phyloP scores from a whole-genome alignment of 1,140 invertebrate genomes.

The Harpegnathos saltator region DNA sequence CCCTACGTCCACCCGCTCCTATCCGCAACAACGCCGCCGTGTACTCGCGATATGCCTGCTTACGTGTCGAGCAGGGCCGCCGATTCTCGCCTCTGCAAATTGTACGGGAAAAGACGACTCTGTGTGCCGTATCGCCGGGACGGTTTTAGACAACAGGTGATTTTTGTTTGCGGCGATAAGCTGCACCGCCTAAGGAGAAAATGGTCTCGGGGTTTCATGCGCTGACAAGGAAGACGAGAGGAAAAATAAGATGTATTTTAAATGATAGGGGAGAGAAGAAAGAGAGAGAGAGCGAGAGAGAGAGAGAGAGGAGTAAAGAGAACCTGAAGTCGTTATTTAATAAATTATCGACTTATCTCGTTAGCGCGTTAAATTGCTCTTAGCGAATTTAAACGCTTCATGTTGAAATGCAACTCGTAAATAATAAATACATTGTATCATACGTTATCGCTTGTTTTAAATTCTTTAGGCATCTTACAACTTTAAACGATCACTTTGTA shows the following conservation, averaged over 20 bases:
- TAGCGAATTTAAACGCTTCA: neutral
- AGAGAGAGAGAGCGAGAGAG: neutral
- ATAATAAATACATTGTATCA: too few relatives aligned
- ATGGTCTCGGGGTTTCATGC: neutral
- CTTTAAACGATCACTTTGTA: too few relatives aligned
- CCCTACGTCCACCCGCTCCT: slow-evolving; percentile 68
- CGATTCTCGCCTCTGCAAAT: slow-evolving; percentile 66
- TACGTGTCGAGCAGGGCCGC: slow-evolving; percentile 79
- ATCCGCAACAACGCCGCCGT: slow-evolving; percentile 78
- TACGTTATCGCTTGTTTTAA: too few relatives aligned
- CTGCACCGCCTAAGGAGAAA: neutral
- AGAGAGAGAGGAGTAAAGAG: neutral
- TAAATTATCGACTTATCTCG: neutral
- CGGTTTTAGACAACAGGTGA: slow-evolving; percentile 19
- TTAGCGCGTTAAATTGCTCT: neutral
- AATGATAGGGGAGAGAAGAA: neutral
- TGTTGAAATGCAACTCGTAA: neutral
- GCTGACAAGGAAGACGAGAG: neutral
- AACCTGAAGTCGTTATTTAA: neutral
- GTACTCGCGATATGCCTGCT: slow-evolving; percentile 82
- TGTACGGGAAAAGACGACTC: slow-evolving; percentile 32
- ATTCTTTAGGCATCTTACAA: too few relatives aligned
- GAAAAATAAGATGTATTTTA: neutral
- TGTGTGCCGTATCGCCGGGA: slow-evolving; percentile 16
- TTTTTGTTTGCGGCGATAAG: neutral